Evolutionary conservation across 2,888 invertebrate genomes (phyloP).

Genomic region (Dryococelus australis): DNA sequence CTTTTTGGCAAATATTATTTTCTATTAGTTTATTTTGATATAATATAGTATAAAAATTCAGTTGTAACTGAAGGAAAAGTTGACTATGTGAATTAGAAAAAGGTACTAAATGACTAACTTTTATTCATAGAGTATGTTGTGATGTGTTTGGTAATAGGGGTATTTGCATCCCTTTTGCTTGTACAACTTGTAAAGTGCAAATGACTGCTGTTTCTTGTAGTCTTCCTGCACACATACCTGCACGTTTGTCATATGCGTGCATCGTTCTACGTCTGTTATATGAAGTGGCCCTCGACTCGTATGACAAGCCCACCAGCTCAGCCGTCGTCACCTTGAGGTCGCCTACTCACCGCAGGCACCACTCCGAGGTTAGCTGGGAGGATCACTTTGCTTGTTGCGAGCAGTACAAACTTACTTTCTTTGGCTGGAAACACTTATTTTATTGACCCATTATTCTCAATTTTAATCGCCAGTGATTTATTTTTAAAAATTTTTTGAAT

Average conservation of each 20-base stretch:
- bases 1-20: no score
- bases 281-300: conserved; percentile 94
- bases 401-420: neutral
- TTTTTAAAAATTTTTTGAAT: neutral
- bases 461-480: neutral
- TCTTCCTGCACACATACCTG: conserved; percentile 76
- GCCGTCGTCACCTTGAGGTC: conserved; percentile 54
- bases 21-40: no score
- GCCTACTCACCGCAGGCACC: conserved; percentile 52
- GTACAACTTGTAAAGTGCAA: no score
- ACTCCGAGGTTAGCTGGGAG: conserved; percentile 36
- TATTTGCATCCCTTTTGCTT: no score
- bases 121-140: no score
- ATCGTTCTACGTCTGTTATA: conserved; percentile 88
- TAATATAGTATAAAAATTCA: no score
- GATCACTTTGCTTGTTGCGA: neutral
- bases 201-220: conserved; percentile 56
- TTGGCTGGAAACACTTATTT: neutral
- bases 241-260: conserved; percentile 81
- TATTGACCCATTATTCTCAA: neutral
- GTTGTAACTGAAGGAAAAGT: no score
- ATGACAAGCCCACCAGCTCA: conserved; percentile 84
- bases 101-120: no score
- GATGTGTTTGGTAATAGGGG: no score
- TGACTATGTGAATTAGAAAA: no score